These are phyloP conservation scores for Pecten maximus DNA, from an alignment of 2,888 invertebrate species.

Conservation along the genomic window DNA sequence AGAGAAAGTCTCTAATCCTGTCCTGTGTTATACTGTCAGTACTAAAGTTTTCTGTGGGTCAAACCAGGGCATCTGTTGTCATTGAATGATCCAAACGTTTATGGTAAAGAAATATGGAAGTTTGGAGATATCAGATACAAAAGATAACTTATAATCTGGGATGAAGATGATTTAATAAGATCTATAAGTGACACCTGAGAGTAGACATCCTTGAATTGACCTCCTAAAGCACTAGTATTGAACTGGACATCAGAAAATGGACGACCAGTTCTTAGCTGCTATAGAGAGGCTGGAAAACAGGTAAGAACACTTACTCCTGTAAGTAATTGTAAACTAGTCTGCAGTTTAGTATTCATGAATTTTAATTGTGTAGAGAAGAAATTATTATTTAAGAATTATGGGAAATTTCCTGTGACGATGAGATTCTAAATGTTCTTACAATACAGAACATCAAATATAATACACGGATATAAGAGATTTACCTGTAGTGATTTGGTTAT, in stretches of 20 bases:
- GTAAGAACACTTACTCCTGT: background rate
- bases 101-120: background rate
- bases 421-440: too few relatives aligned
- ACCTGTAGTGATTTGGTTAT: too few relatives aligned
- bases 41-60: background rate
- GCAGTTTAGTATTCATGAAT: too few relatives aligned
- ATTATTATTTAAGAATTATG: too few relatives aligned
- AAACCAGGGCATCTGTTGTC: background rate
- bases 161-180: background rate
- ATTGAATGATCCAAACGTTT: background rate
- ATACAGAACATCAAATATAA: too few relatives aligned
- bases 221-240: background rate
- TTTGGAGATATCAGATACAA: background rate
- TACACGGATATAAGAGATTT: too few relatives aligned
- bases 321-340: too few relatives aligned
- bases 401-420: too few relatives aligned
- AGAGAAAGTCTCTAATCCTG: background rate
- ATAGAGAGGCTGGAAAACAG: slow-evolving; percentile 14
- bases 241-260: background rate
- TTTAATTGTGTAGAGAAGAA: too few relatives aligned
- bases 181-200: background rate
- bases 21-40: background rate
- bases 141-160: background rate
- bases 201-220: background rate
- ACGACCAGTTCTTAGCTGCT: background rate